A percentile compares a stretch with the other conserved stretches of the same genome.
Conservation (phyloP, 2,797 vertebrate genomes). For the Xerus rutilus region DNA sequence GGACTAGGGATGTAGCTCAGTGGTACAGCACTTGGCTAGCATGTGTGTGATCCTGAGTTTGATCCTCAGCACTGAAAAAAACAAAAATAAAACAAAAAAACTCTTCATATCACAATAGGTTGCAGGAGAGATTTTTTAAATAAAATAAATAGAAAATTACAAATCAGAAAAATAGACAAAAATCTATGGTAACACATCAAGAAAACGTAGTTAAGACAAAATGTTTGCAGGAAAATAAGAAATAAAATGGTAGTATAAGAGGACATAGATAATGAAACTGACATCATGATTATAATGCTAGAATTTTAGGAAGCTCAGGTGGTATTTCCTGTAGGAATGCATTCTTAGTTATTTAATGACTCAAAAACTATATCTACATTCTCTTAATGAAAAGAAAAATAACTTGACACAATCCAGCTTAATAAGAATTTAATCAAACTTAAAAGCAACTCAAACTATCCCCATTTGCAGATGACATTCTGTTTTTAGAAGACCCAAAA, state of each 20-base stretch:
- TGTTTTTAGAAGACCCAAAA: no score
- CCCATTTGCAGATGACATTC: no score
- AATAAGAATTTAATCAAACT: slow-evolving; percentile 12
- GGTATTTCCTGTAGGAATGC: background rate
- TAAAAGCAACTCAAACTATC: background rate
- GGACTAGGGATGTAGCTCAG: no score
- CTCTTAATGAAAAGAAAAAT: slow-evolving; percentile 30
- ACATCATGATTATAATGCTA: background rate
- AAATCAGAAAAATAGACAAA: slow-evolving; percentile 15
- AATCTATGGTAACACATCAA: background rate
- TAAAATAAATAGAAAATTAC: slow-evolving; percentile 34
- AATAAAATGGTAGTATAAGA: background rate
- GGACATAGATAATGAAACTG: background rate
- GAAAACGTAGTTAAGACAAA: background rate
- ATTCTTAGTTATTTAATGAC: background rate
- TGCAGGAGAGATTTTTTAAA: background rate
- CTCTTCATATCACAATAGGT: background rate
- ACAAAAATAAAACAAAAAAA: background rate
- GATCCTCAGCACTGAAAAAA: background rate
- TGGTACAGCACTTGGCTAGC: no score
- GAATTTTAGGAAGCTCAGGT: background rate
- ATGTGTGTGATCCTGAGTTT: no score
- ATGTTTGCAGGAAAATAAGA: slow-evolving; percentile 1
- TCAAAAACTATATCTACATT: background rate
- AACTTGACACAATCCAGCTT: background rate